Base-by-base conservation (phyloP, 2,888 invertebrate genomes). In the Xanthia togata region DNA sequence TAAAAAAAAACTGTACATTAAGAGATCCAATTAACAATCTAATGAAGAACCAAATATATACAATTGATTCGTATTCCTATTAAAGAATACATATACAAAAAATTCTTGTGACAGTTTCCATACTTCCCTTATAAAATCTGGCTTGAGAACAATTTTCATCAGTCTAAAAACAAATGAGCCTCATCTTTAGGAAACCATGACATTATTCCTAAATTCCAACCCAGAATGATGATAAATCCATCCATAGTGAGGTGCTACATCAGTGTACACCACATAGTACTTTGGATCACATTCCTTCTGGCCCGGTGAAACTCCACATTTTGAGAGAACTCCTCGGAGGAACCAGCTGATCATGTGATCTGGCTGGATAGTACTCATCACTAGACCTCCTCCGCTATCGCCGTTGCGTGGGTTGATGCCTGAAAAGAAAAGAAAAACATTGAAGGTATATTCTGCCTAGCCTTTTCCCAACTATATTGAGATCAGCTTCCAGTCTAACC, bases 361-460 rank as follows among this genome's bases (percentile, higher is more conserved):
- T 4, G 89, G 73, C 76, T 94, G 94, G 53, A 93, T 83, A 4
- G 92, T 93, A 38, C 94, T 93, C 59, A 97, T 91, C 0, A 96
- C 93, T 2, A 97, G 92, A 31, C 97, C 97, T 26, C 97, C 97
- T 0, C 97, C 97, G 80, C 97, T 97, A 87, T 97, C 97, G 0
- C 97, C 97, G 88, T 97, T 97, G 63, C 97, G 97, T 38, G 97
- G 97, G 60, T 97, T 97, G 14, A 96, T 95, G 23, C 95, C 97
- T 97, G 88, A 26, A 91, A 76, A 74, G 6, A 57, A 44, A 47
- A 50, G 20, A 20, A n/a, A 57, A 62, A 6, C 20, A n/a, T 0
- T 57, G 17, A 35, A 50, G 12, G 6, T 55, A n/a, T n/a, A n/a
- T n/a, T n/a, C n/a, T n/a, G n/a, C n/a, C n/a, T n/a, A n/a, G n/a